These are phyloP conservation scores for Ciconia maguari DNA, from an alignment of 2,113 vertebrate genomes.

Conservation along the genomic window DNA sequence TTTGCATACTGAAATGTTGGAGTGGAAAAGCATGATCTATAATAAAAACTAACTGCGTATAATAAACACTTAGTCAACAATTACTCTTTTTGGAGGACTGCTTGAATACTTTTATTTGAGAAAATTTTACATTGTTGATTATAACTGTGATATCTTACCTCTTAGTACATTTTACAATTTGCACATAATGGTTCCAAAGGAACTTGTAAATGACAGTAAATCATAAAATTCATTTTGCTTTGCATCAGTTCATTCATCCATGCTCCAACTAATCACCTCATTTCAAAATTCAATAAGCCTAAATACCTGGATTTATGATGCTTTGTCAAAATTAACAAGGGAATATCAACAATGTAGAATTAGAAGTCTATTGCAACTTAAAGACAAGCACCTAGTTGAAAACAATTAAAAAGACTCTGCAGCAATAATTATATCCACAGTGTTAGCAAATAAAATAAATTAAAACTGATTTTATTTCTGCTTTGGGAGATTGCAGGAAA, in stretches of 20 bases:
- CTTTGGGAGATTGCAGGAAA: constrained; percentile 77
- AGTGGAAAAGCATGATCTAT: constrained; percentile 40
- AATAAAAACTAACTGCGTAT: constrained; percentile 73
- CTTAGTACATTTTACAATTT: constrained; percentile 78
- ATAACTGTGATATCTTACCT: constrained; percentile 74
- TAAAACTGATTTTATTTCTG: constrained; percentile 87
- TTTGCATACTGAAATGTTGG: constrained; percentile 16
- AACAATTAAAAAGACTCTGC: constrained; percentile 82
- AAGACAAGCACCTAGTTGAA: constrained; percentile 82
- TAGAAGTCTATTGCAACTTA: constrained; percentile 79
- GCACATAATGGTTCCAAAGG: constrained; percentile 76
- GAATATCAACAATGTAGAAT: constrained; percentile 77
- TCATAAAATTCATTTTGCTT: constrained; percentile 87
- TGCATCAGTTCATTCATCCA: constrained; percentile 80
- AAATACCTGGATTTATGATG: constrained; percentile 86
- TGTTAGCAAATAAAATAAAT: constrained; percentile 87
- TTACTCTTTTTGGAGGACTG: constrained; percentile 60
- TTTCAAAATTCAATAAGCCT: constrained; percentile 88
- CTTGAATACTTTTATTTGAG: constrained; percentile 55
- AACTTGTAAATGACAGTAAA: constrained; percentile 78
- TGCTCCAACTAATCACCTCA: constrained; percentile 82
- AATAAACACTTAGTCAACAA: constrained; percentile 74
- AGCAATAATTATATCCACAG: constrained; percentile 82
- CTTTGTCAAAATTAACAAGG: constrained; percentile 81
- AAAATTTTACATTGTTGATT: constrained; percentile 74